Evolutionary conservation across 2,113 vertebrate genomes (phyloP), one percentile per base, ranked within the genome.

Genomic region (Corynorhinus townsendii): DNA sequence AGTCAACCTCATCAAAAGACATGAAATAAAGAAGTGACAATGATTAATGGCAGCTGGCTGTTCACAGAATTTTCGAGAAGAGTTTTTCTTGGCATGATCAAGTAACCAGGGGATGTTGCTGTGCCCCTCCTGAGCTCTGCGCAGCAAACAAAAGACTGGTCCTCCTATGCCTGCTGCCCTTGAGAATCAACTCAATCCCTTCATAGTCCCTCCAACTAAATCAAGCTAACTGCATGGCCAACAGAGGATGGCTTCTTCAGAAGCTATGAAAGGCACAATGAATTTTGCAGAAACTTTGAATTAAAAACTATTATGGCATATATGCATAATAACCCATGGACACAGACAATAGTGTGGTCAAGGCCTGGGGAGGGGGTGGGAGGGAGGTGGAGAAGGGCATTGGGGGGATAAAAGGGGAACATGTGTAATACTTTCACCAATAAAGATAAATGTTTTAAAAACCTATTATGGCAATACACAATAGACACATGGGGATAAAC

Each of bases 11-110:
- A 98, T 99, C 99, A 99, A 98, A 98, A 98, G 98, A 98, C 98
- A 98, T 98, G 98, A 98, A 98, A 98, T 98, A 98, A 98, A 98
- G 98, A 98, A 99, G 98, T 99, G 99, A 99, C 99, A 99, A 99
- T 99, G 99, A 99, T 98, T 99, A 99, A 99, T 99, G 99, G 99
- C 98, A 99, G 99, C 98, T 99, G 98, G 98, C 99, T 99, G 98
- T 99, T 99, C 99, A 99, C 98, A 98, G 99, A 99, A 98, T 99
- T 98, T 98, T 98, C 98, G 98, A 97, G 98, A 98, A 98, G 98
- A 98, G 98, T 98, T 97, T 97, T 96, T 0, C 43, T 96, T 95
- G 96, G 97, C 94, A 96, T 97, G 97, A 98, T 95, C 4, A 69
- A 96, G 93, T 97, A 97, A 98, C 97, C 72, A 1, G 95, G 92